A percentile compares a stretch with the other conserved stretches of the same genome.
Conservation (phyloP, 2,113 vertebrate genomes). For the Pachypanchax playfairii region DNA sequence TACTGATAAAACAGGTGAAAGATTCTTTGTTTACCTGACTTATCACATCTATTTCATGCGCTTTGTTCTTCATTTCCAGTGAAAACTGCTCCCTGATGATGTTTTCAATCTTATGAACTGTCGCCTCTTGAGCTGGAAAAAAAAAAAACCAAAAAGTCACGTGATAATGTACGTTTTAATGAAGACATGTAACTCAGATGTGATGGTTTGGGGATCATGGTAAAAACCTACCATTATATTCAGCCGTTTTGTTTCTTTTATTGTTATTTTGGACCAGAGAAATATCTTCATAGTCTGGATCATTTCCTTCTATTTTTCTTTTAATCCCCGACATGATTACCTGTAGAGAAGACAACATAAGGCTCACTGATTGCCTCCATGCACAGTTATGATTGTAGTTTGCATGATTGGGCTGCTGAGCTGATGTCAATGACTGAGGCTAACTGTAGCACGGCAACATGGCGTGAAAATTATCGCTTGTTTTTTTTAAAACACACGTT, state of each 20-base stretch:
- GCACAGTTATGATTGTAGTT: slow-evolving; percentile 9
- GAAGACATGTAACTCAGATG: slow-evolving; percentile 27
- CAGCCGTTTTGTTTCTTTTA: slow-evolving; percentile 89
- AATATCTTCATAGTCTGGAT: slow-evolving; percentile 96
- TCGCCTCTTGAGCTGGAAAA: slow-evolving; percentile 88
- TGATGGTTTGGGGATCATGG: background rate
- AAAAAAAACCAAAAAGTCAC: background rate
- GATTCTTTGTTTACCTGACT: slow-evolving; percentile 96
- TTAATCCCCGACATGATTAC: slow-evolving; percentile 93
- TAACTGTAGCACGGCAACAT: slow-evolving; percentile 13
- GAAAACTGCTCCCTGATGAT: slow-evolving; percentile 97
- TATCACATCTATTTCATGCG: slow-evolving; percentile 98
- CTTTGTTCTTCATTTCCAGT: slow-evolving; percentile 98
- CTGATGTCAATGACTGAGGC: too few species aligned
- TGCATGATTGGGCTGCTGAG: too few species aligned
- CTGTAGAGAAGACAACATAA: slow-evolving; percentile 10
- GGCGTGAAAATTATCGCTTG: background rate
- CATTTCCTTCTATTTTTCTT: slow-evolving; percentile 89
- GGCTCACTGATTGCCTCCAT: background rate
- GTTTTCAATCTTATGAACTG: slow-evolving; percentile 94
- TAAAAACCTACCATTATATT: slow-evolving; percentile 86
- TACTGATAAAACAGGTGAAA: background rate
- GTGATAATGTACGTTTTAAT: background rate
- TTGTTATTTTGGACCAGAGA: slow-evolving; percentile 84
- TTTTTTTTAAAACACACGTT: background rate